Evolutionary conservation across 2,113 vertebrate genomes (phyloP), one percentile per base, ranked within the genome.

Genomic region (Halcyon malimbica): DNA sequence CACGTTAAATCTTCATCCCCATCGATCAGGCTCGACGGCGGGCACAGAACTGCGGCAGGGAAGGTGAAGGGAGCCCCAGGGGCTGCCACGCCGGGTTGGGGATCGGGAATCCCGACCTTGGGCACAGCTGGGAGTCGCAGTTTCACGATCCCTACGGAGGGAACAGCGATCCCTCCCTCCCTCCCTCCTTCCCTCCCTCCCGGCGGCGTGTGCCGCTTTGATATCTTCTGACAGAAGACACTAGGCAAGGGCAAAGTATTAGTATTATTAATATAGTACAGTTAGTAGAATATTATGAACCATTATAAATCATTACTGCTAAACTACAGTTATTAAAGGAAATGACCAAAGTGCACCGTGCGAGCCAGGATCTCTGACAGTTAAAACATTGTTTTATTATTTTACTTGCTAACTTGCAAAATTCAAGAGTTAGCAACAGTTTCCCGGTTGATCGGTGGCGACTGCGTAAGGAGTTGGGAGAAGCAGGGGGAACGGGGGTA

Each of bases 241-340:
- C 86, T 9, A 82, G 70, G 85, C 93, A 93, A 91, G 96, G 96
- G 94, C 96, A 97, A 96, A 97, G 96, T 96, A 95, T 94, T 92
- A 95, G 91, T 74, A 94, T 92, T 97, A 97, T 96, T 97, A 96
- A 97, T 97, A 96, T 63, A 96, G 96, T 96, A 93, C 81, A 92
- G 96, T 96, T 96, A 96, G 96, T 97, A 96, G 96, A 97, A 95
- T 97, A 96, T 97, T 97, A 96, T 95, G 96, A 96, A 97, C 94
- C 94, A 96, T 92, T 96, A 97, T 96, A 96, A 96, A 95, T 96
- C 93, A 96, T 97, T 96, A 87, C 96, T 1, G 57, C 94, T 94
- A 96, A 97, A 94, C 96, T 97, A 54, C 95, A 74, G 96, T 97
- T 95, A 97, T 96, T 97, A 97, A 96, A 96, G 96, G 96, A 96